These are phyloP conservation scores for Apeltes quadracus DNA, from an alignment of 2,113 vertebrate genomes.

Conservation along the genomic window DNA sequence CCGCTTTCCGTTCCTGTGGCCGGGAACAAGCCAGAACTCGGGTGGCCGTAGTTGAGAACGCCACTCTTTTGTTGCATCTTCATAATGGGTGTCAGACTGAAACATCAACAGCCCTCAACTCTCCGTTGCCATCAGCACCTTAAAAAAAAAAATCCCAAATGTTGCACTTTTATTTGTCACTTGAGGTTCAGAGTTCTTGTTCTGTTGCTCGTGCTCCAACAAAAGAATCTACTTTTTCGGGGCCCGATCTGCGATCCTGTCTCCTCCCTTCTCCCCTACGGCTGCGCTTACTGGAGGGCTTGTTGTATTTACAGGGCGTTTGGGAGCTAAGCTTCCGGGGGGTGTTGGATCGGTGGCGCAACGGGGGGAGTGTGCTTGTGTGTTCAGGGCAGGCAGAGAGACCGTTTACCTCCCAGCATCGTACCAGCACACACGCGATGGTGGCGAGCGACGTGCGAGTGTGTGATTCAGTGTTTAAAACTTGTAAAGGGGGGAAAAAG, in stretches of 20 bases:
- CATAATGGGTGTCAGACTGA: slow-evolving; percentile 7
- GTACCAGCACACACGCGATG: slow-evolving; percentile 68
- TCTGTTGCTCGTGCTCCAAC: slow-evolving; percentile 70
- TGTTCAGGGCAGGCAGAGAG: slow-evolving; percentile 52
- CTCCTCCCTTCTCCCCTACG: slow-evolving; percentile 7
- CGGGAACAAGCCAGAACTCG: slow-evolving; percentile 37
- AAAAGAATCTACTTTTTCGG: slow-evolving; percentile 37
- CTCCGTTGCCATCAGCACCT: slow-evolving; percentile 81
- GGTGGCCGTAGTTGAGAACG: slow-evolving; percentile 4
- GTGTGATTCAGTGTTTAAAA: slow-evolving; percentile 73
- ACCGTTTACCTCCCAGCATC: slow-evolving; percentile 77
- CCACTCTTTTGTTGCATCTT: slow-evolving; percentile 17
- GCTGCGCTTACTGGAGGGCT: slow-evolving; percentile 1
- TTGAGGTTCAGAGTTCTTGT: slow-evolving; percentile 52
- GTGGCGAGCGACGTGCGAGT: slow-evolving; percentile 48
- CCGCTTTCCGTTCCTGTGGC: slow-evolving; percentile 42
- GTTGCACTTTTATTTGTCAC: slow-evolving; percentile 80
- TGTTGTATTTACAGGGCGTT: slow-evolving; percentile 30
- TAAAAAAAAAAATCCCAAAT: slow-evolving; percentile 68
- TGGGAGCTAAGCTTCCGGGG: slow-evolving; percentile 15
- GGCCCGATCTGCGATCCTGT: slow-evolving; percentile 39
- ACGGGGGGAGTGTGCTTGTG: slow-evolving; percentile 18
- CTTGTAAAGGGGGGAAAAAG: background rate
- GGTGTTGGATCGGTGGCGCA: background rate
- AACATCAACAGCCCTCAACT: slow-evolving; percentile 53